These are phyloP conservation scores for Sardinella longiceps DNA, from an alignment of 2,797 vertebrate genomes.

Conservation along the genomic window DNA sequence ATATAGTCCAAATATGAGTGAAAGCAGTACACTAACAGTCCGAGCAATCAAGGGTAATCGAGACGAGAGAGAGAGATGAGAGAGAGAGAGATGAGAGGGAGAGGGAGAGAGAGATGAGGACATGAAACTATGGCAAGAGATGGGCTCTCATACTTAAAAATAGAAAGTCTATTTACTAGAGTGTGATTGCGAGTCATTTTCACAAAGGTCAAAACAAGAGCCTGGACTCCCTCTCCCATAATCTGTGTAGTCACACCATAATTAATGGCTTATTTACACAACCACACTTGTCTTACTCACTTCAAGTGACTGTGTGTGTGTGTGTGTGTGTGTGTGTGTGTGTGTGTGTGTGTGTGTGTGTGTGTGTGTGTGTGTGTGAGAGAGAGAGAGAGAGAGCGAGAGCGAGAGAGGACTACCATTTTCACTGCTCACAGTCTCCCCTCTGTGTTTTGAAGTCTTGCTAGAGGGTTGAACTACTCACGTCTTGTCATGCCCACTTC, in stretches of 20 bases:
- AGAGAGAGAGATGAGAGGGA: too few species aligned
- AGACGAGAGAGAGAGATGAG: background rate
- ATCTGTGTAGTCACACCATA: constrained; percentile 54
- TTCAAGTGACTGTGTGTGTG: constrained; percentile 12
- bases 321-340: too few species aligned
- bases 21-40: constrained; percentile 31
- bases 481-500: too few species aligned
- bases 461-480: too few species aligned
- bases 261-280: constrained; percentile 60
- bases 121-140: background rate
- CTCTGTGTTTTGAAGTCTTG: too few species aligned
- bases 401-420: too few species aligned
- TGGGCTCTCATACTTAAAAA: constrained; percentile 32
- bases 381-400: too few species aligned
- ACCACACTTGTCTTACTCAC: constrained; percentile 30
- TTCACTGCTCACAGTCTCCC: too few species aligned
- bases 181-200: constrained; percentile 56
- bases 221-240: constrained; percentile 46
- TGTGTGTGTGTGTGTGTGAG: too few species aligned
- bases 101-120: too few species aligned
- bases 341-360: too few species aligned
- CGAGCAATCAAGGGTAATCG: background rate
- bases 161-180: constrained; percentile 55
- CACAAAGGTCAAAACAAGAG: constrained; percentile 57
- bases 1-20: background rate